Conservation (phyloP, 2,797 vertebrate species). For the Phoeniculus purpureus region DNA sequence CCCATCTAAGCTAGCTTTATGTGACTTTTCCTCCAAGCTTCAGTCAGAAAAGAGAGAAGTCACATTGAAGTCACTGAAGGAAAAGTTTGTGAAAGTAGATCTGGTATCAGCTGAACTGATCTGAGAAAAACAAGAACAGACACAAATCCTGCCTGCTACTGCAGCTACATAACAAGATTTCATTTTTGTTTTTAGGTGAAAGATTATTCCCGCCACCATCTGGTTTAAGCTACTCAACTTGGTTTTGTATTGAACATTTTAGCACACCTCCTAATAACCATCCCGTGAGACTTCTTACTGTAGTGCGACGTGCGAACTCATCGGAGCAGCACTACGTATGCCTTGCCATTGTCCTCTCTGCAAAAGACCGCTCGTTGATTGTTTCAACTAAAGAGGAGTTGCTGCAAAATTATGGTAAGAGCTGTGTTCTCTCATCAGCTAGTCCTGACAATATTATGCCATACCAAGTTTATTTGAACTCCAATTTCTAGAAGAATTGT, state of each 20-base stretch:
- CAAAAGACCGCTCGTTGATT: constrained; percentile 91
- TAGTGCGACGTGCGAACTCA: constrained; percentile 90
- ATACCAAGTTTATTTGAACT: neutral
- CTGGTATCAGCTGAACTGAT: neutral
- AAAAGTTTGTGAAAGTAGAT: neutral
- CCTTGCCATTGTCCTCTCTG: constrained; percentile 89
- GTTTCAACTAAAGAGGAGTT: constrained; percentile 97
- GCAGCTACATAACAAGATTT: neutral
- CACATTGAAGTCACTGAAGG: neutral
- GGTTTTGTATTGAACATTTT: constrained; percentile 97
- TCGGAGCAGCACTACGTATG: constrained; percentile 96
- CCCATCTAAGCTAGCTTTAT: neutral
- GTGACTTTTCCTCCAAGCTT: neutral
- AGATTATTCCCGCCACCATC: constrained; percentile 94
- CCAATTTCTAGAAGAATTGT: neutral
- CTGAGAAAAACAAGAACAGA: neutral
- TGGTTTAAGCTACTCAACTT: constrained; percentile 93
- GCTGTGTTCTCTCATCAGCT: neutral
- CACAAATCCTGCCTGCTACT: neutral
- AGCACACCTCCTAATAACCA: constrained; percentile 87
- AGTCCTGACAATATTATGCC: neutral
- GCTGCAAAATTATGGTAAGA: constrained; percentile 91
- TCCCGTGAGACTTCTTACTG: constrained; percentile 89
- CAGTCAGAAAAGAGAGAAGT: neutral
- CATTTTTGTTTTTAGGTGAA: constrained; percentile 82